phyloP scores from a whole-genome alignment of 2,888 invertebrate genomes.

The Platycheirus rosarum region DNA sequence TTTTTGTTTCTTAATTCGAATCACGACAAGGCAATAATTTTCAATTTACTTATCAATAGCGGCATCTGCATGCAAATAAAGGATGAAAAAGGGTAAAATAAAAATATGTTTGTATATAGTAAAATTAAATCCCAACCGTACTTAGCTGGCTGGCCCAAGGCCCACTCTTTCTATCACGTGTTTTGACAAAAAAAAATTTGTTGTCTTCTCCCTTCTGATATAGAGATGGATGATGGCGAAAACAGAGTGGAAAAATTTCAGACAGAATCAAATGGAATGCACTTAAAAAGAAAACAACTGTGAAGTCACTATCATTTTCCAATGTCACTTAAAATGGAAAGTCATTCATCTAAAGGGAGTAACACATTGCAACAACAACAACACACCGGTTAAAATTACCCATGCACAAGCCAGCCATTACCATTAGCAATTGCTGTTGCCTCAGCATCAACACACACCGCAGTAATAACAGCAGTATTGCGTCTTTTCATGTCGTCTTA shows the following conservation, averaged over 20 bases:
- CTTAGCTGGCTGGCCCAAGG: slow-evolving; percentile 39
- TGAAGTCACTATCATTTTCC: slow-evolving; percentile 67
- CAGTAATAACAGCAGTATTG: slow-evolving; percentile 16
- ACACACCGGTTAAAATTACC: slow-evolving; percentile 72
- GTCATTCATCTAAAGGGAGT: slow-evolving; percentile 77
- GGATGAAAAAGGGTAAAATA: slow-evolving; percentile 33
- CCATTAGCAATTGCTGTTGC: slow-evolving; percentile 63
- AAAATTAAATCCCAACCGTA: slow-evolving; percentile 50
- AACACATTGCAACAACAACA: slow-evolving; percentile 64
- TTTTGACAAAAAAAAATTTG: too few relatives aligned
- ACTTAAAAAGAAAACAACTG: slow-evolving; percentile 67
- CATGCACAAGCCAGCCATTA: slow-evolving; percentile 65
- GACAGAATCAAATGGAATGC: slow-evolving; percentile 60
- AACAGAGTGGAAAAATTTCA: slow-evolving; percentile 18
- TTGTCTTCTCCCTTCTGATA: not conserved
- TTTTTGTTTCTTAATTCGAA: slow-evolving; percentile 62
- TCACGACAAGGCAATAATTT: slow-evolving; percentile 66
- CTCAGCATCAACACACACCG: slow-evolving; percentile 1
- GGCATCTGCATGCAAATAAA: slow-evolving; percentile 71
- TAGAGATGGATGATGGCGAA: slow-evolving; percentile 1
- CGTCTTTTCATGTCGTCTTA: slow-evolving; percentile 14
- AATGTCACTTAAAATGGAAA: slow-evolving; percentile 79
- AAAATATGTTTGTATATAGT: too few relatives aligned
- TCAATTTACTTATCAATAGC: slow-evolving; percentile 70
- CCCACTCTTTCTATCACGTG: too few relatives aligned